These are phyloP conservation scores for Xestia sexstrigata DNA, from an alignment of 2,888 invertebrate species.

Conservation along the genomic window DNA sequence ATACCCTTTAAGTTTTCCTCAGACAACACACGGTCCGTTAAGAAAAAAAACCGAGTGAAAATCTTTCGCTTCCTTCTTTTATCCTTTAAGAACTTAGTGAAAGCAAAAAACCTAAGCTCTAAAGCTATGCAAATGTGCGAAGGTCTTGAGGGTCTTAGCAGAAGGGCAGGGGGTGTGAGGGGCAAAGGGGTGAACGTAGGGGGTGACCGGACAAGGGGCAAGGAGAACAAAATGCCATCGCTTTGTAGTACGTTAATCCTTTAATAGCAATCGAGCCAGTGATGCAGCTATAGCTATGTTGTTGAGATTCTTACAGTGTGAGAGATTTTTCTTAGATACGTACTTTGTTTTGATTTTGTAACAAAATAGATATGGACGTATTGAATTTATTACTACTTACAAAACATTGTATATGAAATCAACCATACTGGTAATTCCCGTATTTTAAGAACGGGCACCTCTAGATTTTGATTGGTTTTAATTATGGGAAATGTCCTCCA, in stretches of 20 bases:
- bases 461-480: not conserved
- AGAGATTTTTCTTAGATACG: slow-evolving; percentile 28
- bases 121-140: slow-evolving; percentile 90
- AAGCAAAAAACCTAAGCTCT: slow-evolving; percentile 86
- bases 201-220: slow-evolving; percentile 84
- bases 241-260: slow-evolving; percentile 88
- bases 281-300: slow-evolving; percentile 66
- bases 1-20: slow-evolving; percentile 21
- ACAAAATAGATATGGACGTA: not conserved
- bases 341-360: slow-evolving; percentile 10
- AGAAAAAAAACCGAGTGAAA: slow-evolving; percentile 69
- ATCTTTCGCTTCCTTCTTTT: slow-evolving; percentile 76
- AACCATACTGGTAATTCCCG: no score
- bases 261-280: slow-evolving; percentile 86
- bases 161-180: slow-evolving; percentile 64
- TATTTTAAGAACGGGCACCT: not conserved
- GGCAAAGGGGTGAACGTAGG: slow-evolving; percentile 53
- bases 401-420: not conserved
- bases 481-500: not conserved
- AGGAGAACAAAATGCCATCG: slow-evolving; percentile 87
- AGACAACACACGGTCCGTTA: slow-evolving; percentile 45
- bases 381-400: not conserved
- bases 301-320: slow-evolving; percentile 32
- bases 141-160: slow-evolving; percentile 85
- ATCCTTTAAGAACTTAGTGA: slow-evolving; percentile 85